Conservation (phyloP, 2,888 invertebrate genomes). For the Melanostoma mellinum region DNA sequence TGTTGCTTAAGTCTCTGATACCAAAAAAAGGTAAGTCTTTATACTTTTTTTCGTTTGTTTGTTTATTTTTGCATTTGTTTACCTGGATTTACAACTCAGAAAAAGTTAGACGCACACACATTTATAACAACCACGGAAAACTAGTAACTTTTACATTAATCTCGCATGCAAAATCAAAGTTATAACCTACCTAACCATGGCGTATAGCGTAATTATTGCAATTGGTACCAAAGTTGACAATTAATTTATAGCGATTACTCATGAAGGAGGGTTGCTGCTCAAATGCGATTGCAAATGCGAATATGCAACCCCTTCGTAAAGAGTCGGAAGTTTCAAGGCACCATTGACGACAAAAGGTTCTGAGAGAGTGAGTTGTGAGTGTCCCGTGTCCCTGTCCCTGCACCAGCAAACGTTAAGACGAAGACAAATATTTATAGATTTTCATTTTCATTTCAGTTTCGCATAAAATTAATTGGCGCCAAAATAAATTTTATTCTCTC, state of each 20-base stretch:
- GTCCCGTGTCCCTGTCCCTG: too few relatives aligned
- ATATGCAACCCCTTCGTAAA: slow-evolving; percentile 11
- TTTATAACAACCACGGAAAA: slow-evolving; percentile 7
- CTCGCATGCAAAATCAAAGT: slow-evolving; percentile 63
- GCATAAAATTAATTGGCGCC: slow-evolving; percentile 69
- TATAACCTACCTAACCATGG: slow-evolving; percentile 27
- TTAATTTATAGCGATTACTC: slow-evolving; percentile 81
- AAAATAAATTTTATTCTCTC: slow-evolving; percentile 65
- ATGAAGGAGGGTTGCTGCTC: slow-evolving; percentile 74
- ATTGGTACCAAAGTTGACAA: slow-evolving; percentile 79
- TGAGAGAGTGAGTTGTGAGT: slow-evolving; percentile 37
- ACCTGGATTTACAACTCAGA: slow-evolving; percentile 20
- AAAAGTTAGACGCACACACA: slow-evolving; percentile 19
- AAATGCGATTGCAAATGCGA: slow-evolving; percentile 39
- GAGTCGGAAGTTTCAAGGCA: slow-evolving; percentile 56
- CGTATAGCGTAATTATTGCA: slow-evolving; percentile 68
- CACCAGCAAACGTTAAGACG: slow-evolving; percentile 18
- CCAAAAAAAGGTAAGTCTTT: slow-evolving; percentile 95
- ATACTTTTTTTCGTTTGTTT: not conserved
- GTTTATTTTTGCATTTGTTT: slow-evolving; percentile 2
- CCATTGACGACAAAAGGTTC: slow-evolving; percentile 57
- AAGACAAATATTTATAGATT: slow-evolving; percentile 67
- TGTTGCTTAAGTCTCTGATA: slow-evolving; percentile 98
- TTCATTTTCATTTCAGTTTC: slow-evolving; percentile 55
- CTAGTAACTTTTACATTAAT: slow-evolving; percentile 47